Conservation (phyloP, 1,140 invertebrate species). For the Pinna nobilis region DNA sequence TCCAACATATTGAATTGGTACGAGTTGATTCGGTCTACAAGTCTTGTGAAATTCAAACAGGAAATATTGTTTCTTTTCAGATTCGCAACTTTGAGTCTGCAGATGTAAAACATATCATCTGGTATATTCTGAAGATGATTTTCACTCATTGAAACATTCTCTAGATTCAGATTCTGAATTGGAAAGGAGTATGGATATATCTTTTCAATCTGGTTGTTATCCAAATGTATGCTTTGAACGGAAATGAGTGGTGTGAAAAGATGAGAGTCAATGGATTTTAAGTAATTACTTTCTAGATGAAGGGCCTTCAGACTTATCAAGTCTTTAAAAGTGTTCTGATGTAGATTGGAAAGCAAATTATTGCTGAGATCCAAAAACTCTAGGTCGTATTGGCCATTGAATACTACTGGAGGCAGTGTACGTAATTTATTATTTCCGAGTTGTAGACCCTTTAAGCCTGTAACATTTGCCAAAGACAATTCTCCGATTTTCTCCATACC, state of each 20-base stretch:
- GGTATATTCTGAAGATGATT: slow-evolving; percentile 50
- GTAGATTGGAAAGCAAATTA: slow-evolving; percentile 46
- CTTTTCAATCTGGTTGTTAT: slow-evolving; percentile 43
- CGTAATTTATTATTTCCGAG: no score
- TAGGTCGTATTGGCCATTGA: slow-evolving; percentile 36
- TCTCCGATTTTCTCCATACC: slow-evolving; percentile 41
- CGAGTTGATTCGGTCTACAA: slow-evolving; percentile 15
- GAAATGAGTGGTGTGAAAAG: slow-evolving; percentile 36
- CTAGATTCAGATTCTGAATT: slow-evolving; percentile 44
- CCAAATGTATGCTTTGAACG: slow-evolving; percentile 36
- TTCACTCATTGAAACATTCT: slow-evolving; percentile 37
- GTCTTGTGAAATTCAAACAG: slow-evolving; percentile 33
- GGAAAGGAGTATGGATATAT: slow-evolving; percentile 48
- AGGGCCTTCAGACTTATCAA: slow-evolving; percentile 38
- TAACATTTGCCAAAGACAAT: slow-evolving; percentile 30
- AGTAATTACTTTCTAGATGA: slow-evolving; percentile 43
- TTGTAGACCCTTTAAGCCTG: no score
- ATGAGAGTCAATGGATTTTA: slow-evolving; percentile 25
- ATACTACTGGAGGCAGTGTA: slow-evolving; percentile 41
- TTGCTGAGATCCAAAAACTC: slow-evolving; percentile 46
- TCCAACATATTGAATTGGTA: slow-evolving; percentile 40
- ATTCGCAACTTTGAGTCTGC: slow-evolving; percentile 34
- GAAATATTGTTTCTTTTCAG: no score
- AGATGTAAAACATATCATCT: no score
- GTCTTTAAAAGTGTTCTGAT: slow-evolving; percentile 32